Conservation (phyloP, 2,113 vertebrate species). For the Cottus gobio region DNA sequence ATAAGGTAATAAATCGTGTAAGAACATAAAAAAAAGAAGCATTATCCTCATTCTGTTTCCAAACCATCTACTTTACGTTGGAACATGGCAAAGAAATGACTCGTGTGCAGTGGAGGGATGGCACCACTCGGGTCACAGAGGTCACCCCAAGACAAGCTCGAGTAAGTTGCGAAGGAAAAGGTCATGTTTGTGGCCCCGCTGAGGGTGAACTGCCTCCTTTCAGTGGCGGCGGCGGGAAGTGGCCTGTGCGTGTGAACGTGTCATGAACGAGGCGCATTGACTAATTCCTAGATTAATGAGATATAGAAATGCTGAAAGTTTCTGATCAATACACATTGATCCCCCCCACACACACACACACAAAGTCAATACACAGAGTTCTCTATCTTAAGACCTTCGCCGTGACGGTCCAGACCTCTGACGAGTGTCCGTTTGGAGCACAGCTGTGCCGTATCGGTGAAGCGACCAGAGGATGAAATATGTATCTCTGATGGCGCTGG, state of each 20-base stretch:
- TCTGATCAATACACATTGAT: constrained; percentile 1
- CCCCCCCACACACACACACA: too few species aligned
- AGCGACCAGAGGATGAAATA: constrained; percentile 48
- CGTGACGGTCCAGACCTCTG: constrained; percentile 9
- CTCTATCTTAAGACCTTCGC: background rate
- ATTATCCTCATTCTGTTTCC: background rate
- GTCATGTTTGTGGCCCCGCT: background rate
- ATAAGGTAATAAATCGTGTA: background rate
- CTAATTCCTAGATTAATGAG: constrained; percentile 1
- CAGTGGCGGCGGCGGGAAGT: background rate
- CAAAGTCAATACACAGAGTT: background rate
- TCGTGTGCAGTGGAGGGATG: background rate
- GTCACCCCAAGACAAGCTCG: background rate
- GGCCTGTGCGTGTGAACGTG: background rate
- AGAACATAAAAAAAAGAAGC: background rate
- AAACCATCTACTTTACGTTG: background rate
- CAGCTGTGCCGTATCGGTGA: background rate
- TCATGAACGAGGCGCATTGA: background rate
- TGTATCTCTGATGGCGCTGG: constrained; percentile 25
- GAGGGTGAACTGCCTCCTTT: background rate
- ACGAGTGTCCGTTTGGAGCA: background rate
- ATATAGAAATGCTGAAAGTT: constrained; percentile 11
- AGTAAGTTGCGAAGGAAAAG: constrained; percentile 22
- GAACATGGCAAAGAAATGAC: background rate
- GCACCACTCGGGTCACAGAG: background rate